These are phyloP conservation scores for Lordiphosa fenestrarum DNA, from an alignment of 2,888 invertebrate genomes.

Conservation along the genomic window DNA sequence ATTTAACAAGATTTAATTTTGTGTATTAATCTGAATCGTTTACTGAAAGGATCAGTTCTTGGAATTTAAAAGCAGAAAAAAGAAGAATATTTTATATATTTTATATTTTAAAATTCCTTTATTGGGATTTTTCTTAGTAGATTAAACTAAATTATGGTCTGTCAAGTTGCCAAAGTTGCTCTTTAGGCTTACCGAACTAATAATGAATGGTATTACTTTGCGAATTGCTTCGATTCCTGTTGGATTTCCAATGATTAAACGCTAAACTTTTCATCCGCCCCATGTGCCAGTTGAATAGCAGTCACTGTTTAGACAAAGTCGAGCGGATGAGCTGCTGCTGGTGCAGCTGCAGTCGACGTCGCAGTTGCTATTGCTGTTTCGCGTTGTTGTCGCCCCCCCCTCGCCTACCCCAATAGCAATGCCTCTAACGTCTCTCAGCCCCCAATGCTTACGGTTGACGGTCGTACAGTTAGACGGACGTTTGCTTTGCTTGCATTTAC, in stretches of 20 bases:
- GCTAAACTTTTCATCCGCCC: neutral
- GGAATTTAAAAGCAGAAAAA: too few relatives aligned
- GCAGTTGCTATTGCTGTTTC: constrained; percentile 18
- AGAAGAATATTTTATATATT: too few relatives aligned
- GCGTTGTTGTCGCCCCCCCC: constrained; percentile 8
- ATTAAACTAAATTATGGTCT: too few relatives aligned
- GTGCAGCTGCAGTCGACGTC: constrained; percentile 31
- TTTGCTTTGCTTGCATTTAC: constrained; percentile 72
- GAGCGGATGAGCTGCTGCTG: constrained; percentile 53
- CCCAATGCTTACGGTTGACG: constrained; percentile 71
- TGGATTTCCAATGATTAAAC: neutral
- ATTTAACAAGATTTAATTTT: too few relatives aligned
- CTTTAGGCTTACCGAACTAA: too few relatives aligned
- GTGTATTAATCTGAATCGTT: too few relatives aligned
- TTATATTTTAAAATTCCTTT: too few relatives aligned
- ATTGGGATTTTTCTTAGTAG: too few relatives aligned
- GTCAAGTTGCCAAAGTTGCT: too few relatives aligned
- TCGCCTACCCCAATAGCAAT: constrained; percentile 39
- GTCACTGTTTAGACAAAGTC: constrained; percentile 28
- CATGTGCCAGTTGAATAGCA: constrained; percentile 15
- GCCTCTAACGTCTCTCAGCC: constrained; percentile 58
- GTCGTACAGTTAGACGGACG: constrained; percentile 73
- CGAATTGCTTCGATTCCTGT: too few relatives aligned
- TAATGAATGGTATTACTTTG: too few relatives aligned
- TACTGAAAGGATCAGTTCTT: too few relatives aligned